Evolutionary conservation across 2,888 invertebrate species (phyloP).

Genomic region (Zaprionus lineosus): DNA sequence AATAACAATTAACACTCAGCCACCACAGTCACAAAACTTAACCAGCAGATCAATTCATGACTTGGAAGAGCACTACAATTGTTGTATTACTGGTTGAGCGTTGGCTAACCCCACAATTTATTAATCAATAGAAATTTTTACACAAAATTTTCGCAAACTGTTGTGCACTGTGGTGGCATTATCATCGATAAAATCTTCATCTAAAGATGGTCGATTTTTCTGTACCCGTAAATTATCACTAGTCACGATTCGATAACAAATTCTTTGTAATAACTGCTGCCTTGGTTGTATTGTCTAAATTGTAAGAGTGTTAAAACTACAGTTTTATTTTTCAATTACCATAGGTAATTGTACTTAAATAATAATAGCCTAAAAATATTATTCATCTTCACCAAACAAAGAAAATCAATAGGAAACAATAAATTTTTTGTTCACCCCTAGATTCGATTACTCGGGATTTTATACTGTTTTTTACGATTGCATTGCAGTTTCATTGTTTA

Average conservation of each 20-base stretch:
- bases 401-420: not conserved
- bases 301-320: too few species aligned
- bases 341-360: too few species aligned
- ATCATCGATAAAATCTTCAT: conserved; percentile 40
- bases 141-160: conserved; percentile 69
- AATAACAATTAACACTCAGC: conserved; percentile 32
- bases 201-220: conserved; percentile 29
- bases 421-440: conserved; percentile 10
- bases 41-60: conserved; percentile 37
- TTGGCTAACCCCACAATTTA: conserved; percentile 30
- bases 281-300: too few species aligned
- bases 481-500: conserved; percentile 45
- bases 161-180: conserved; percentile 69
- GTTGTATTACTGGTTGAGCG: conserved; percentile 20
- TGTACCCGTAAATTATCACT: conserved; percentile 11
- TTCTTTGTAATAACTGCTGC: too few species aligned
- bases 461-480: conserved; percentile 36
- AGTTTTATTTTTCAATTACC: too few species aligned
- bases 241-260: conserved; percentile 15
- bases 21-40: conserved; percentile 30
- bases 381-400: too few species aligned
- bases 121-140: conserved; percentile 61
- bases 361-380: not conserved
- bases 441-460: conserved; percentile 33
- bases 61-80: conserved; percentile 23